Evolutionary conservation across 2,113 vertebrate species (phyloP).

Genomic region (Oncorhynchus tshawytscha): DNA sequence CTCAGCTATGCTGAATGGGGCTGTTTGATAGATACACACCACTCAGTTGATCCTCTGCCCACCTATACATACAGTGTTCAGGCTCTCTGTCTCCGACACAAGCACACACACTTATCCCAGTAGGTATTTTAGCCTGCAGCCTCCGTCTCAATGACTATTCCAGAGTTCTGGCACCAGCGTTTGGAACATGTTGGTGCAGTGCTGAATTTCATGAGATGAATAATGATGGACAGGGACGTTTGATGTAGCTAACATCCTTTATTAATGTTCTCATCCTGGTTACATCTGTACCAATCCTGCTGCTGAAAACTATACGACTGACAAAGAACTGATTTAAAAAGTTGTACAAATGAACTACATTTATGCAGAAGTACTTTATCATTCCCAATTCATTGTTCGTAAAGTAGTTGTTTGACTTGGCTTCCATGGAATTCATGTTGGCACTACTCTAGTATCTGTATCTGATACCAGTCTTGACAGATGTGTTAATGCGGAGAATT

Average conservation of each 20-base stretch:
- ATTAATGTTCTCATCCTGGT: slow-evolving; percentile 1
- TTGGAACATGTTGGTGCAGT: slow-evolving; percentile 57
- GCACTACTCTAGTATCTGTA: not conserved
- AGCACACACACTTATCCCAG: slow-evolving; percentile 13
- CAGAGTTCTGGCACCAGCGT: slow-evolving; percentile 47
- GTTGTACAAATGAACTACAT: not conserved
- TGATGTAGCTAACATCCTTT: slow-evolving; percentile 33
- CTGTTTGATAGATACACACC: slow-evolving; percentile 1
- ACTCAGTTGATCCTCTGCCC: not conserved
- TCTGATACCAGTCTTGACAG: not conserved
- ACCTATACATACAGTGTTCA: not conserved
- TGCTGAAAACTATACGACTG: slow-evolving; percentile 1
- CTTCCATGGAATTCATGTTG: not conserved
- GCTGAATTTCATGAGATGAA: slow-evolving; percentile 30
- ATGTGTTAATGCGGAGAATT: slow-evolving; percentile 1
- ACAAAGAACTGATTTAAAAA: not conserved
- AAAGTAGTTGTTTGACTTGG: not conserved
- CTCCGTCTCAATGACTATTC: slow-evolving; percentile 21
- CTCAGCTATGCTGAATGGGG: too few relatives aligned
- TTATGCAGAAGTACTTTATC: not conserved
- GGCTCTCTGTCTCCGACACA: not conserved
- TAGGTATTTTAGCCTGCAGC: slow-evolving; percentile 52
- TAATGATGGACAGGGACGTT: slow-evolving; percentile 26
- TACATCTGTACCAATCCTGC: slow-evolving; percentile 19
- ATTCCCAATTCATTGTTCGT: not conserved